Evolutionary conservation across 2,888 invertebrate species (phyloP).

Genomic region (Megaustenia siamemsis): DNA sequence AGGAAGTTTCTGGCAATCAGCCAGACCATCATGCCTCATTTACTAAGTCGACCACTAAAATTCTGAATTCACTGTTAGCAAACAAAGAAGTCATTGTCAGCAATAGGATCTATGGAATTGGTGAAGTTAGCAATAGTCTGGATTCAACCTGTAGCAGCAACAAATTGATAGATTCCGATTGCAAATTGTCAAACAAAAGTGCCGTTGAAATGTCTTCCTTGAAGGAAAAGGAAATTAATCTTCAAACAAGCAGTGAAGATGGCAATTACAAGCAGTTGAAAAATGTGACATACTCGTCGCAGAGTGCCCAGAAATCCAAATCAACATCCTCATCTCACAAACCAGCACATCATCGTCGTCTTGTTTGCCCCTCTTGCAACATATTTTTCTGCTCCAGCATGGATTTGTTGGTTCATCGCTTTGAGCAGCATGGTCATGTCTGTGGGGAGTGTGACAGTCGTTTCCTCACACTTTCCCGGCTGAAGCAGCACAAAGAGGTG

Average conservation of each 20-base stretch:
- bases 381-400: constrained; percentile 43
- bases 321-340: neutral
- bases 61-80: constrained; percentile 35
- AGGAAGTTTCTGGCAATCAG: neutral
- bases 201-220: neutral
- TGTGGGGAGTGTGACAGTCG: constrained; percentile 51
- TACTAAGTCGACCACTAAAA: neutral
- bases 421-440: constrained; percentile 49
- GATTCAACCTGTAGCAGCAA: neutral
- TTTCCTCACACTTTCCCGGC: constrained; percentile 30
- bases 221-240: neutral
- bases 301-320: neutral
- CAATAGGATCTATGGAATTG: too few relatives aligned
- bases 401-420: constrained; percentile 45
- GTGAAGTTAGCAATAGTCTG: neutral
- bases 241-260: neutral
- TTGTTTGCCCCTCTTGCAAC: constrained; percentile 20
- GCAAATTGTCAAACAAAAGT: neutral
- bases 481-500: constrained; percentile 40
- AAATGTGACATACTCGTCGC: neutral
- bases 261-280: neutral
- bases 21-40: neutral
- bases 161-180: neutral
- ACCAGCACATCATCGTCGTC: constrained; percentile 19
- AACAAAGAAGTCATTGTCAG: neutral